Evolutionary conservation across 2,113 vertebrate species (phyloP), one percentile per base, ranked within the genome.

Genomic region (Rhynchopsitta pachyrhyncha): DNA sequence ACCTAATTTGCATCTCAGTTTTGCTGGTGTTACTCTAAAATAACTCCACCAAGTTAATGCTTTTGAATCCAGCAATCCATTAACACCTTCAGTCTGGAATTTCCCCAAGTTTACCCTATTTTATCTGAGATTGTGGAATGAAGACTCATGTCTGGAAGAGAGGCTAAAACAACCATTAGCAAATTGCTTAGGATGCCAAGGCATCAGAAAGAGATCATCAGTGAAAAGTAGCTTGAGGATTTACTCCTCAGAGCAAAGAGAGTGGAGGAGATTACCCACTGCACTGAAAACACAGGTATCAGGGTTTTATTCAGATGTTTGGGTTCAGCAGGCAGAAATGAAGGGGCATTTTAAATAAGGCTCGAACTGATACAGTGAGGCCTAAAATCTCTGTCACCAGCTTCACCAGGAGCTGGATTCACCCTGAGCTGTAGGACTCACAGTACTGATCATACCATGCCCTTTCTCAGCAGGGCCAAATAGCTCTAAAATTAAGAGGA

Each of bases 41-140:
- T 50, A 67, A 88, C 42, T 94, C 12, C 47, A 67, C 35, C 39
- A 80, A 57, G 39, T 41, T 81, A 53, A 78, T 75, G 64, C 35
- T 86, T 88, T 92, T 84, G 73, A 94, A 78, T 88, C 39, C 73
- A 88, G 60, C 42, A 92, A 93, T 78, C 57, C 33, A 68, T 91
- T 96, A 88, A 75, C 80, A 84, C 83, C 47, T 94, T 93, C 37
- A 50, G 29, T 47, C 53, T 94, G 96, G 92, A 93, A 86, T 90
- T 93, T 86, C 76, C 85, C 66, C 64, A 81, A 42, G 88, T 52
- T 92, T 86, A 88, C 7, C 22, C 29, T 68, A 20, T 86, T 94
- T 83, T 83, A 83, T 77, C 88, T 92, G 42, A 94, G 46, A 59
- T 17, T 60, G 24, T 71, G 73, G 62, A 81, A 86, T 75, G 82